Conservation (phyloP, 30 jellyfish, hydroid and myxozoan genomes). For the Mastigias papua region DNA sequence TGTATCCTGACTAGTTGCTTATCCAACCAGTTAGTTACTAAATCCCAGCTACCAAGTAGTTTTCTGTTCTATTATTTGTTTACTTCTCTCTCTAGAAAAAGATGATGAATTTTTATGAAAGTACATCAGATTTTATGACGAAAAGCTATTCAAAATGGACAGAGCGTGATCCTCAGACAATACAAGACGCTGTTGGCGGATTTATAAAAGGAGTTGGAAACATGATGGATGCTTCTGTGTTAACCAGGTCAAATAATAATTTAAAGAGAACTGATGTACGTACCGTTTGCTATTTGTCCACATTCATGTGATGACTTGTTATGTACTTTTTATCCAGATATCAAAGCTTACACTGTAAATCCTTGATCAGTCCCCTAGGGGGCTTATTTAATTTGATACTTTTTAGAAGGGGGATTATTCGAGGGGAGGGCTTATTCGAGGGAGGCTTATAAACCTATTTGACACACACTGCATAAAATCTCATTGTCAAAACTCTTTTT, state of each 20-base stretch:
- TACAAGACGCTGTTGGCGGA: slow-evolving; percentile 42
- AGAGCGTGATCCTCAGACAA: slow-evolving; percentile 50
- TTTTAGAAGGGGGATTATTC: too few relatives aligned
- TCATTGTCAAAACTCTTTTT: too few relatives aligned
- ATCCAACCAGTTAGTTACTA: too few relatives aligned
- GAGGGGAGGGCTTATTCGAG: too few relatives aligned
- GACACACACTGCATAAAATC: too few relatives aligned
- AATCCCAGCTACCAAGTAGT: neutral
- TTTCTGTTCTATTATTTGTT: neutral
- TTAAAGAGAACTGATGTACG: neutral
- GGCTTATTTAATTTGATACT: too few relatives aligned
- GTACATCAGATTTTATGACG: slow-evolving; percentile 24
- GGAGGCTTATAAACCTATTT: too few relatives aligned
- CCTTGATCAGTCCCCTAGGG: too few relatives aligned
- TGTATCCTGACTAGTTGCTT: too few relatives aligned
- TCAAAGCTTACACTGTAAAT: too few relatives aligned
- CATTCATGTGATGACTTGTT: too few relatives aligned
- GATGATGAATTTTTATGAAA: slow-evolving; percentile 35
- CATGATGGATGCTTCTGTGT: slow-evolving; percentile 12
- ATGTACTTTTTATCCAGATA: too few relatives aligned
- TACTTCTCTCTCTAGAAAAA: slow-evolving; percentile 12
- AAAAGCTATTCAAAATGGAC: slow-evolving; percentile 14
- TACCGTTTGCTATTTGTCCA: neutral
- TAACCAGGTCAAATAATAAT: neutral
- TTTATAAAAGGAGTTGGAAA: slow-evolving; percentile 56